Evolutionary conservation across 2,888 invertebrate genomes (phyloP).

Genomic region (Zelleria hepariella): DNA sequence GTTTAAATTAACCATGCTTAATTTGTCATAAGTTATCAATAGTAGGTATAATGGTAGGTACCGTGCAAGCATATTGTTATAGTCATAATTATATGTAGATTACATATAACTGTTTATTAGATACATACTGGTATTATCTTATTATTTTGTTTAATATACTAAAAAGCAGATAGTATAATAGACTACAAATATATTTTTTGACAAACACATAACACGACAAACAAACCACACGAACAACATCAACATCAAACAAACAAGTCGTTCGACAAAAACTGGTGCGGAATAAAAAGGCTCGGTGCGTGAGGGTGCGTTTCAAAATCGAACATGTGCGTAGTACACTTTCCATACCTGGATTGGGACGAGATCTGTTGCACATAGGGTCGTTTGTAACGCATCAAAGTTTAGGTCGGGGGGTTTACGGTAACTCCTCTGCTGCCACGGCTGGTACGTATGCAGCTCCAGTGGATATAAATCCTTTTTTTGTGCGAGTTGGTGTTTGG

Average conservation of each 20-base stretch:
- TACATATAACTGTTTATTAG: not conserved
- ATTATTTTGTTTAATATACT: too few species aligned
- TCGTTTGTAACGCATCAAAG: conserved; percentile 64
- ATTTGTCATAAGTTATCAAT: too few species aligned
- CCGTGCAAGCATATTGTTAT: not conserved
- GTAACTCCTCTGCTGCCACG: conserved; percentile 74
- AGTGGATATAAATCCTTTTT: conserved; percentile 70
- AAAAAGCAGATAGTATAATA: too few species aligned
- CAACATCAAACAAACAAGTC: conserved; percentile 23
- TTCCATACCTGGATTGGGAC: conserved; percentile 69
- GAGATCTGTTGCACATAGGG: conserved; percentile 65
- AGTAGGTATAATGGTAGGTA: not conserved
- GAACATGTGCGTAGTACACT: conserved; percentile 32
- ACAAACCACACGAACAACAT: conserved; percentile 13
- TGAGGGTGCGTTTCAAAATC: conserved; percentile 5
- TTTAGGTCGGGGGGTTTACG: conserved; percentile 70
- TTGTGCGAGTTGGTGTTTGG: conserved; percentile 60
- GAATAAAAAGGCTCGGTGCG: conserved; percentile 52
- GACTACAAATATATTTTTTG: too few species aligned
- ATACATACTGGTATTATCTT: not conserved
- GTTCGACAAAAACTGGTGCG: conserved; percentile 44
- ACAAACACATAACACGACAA: conserved; percentile 12
- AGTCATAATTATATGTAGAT: not conserved
- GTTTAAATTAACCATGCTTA: not conserved
- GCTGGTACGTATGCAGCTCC: conserved; percentile 74